Conservation (phyloP, 2,888 invertebrate species). For the Sinopyrophorus schimmeli region DNA sequence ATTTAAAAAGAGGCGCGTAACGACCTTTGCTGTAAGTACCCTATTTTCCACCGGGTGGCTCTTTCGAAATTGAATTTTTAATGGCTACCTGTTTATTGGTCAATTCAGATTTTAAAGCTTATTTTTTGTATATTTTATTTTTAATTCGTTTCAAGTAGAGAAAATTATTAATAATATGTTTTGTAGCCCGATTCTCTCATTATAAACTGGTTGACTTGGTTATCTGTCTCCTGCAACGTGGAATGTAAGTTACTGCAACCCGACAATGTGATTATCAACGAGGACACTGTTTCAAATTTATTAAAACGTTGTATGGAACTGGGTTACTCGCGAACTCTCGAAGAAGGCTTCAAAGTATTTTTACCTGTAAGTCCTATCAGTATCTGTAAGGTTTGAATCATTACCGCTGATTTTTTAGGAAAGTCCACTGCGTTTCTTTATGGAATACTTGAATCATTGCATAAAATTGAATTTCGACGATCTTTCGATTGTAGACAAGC, state of each 20-base stretch:
- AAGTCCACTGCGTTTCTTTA: slow-evolving; percentile 60
- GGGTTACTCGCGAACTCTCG: slow-evolving; percentile 64
- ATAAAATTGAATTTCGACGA: slow-evolving; percentile 48
- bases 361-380: slow-evolving; percentile 60
- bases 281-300: slow-evolving; percentile 48
- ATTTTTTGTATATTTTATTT: too few species aligned
- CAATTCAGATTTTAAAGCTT: too few species aligned
- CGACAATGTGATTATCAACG: slow-evolving; percentile 33
- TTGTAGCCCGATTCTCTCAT: slow-evolving; percentile 66
- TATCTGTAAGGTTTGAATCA: too few species aligned
- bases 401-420: too few species aligned
- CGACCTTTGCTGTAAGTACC: too few species aligned
- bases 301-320: slow-evolving; percentile 60
- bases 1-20: too few species aligned
- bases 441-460: slow-evolving; percentile 47
- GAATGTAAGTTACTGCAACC: slow-evolving; percentile 30
- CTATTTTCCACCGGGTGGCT: too few species aligned
- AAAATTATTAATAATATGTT: slow-evolving; percentile 19
- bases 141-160: slow-evolving; percentile 14
- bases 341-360: slow-evolving; percentile 71
- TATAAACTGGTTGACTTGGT: slow-evolving; percentile 65
- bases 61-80: too few species aligned
- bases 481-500: slow-evolving; percentile 39
- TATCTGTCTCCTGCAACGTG: slow-evolving; percentile 49
- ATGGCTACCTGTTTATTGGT: too few species aligned